phyloP scores from a whole-genome alignment of 2,113 vertebrate genomes.

The Phycodurus eques region DNA sequence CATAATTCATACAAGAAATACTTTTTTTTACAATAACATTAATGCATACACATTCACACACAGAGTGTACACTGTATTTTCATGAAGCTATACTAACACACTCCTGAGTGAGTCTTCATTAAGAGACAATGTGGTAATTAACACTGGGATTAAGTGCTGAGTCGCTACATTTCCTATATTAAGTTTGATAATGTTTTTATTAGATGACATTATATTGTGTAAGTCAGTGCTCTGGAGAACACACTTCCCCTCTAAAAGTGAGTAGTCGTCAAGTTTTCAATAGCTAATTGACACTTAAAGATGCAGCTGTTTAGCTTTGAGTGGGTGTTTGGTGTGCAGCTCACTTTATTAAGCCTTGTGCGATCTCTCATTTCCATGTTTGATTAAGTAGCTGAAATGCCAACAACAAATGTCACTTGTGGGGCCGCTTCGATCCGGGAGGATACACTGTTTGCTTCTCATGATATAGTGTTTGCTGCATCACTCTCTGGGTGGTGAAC shows the following conservation, averaged over 20 bases:
- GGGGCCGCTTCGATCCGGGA: neutral
- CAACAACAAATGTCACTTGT: neutral
- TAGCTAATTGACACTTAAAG: slow-evolving; percentile 57
- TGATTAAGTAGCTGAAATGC: slow-evolving; percentile 4
- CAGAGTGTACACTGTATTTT: slow-evolving; percentile 24
- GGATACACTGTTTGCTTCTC: neutral
- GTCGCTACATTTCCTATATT: slow-evolving; percentile 44
- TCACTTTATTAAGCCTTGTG: slow-evolving; percentile 2
- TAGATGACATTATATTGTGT: slow-evolving; percentile 55
- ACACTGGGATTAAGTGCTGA: slow-evolving; percentile 57
- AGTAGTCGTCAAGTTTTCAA: slow-evolving; percentile 61
- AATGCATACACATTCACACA: slow-evolving; percentile 3
- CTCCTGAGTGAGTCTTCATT: slow-evolving; percentile 48
- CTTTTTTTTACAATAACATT: slow-evolving; percentile 10
- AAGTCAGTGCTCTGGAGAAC: slow-evolving; percentile 52
- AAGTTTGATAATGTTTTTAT: slow-evolving; percentile 62
- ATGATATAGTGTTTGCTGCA: neutral
- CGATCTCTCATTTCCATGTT: neutral
- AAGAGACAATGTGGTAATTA: slow-evolving; percentile 55
- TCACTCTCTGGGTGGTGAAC: neutral
- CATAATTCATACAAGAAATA: slow-evolving; percentile 31
- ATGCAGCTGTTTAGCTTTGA: slow-evolving; percentile 44
- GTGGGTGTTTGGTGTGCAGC: slow-evolving; percentile 11
- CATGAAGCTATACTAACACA: slow-evolving; percentile 25
- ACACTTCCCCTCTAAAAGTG: slow-evolving; percentile 48